Evolutionary conservation across 2,797 vertebrate genomes (phyloP).

Genomic region (Acanthornis magna): DNA sequence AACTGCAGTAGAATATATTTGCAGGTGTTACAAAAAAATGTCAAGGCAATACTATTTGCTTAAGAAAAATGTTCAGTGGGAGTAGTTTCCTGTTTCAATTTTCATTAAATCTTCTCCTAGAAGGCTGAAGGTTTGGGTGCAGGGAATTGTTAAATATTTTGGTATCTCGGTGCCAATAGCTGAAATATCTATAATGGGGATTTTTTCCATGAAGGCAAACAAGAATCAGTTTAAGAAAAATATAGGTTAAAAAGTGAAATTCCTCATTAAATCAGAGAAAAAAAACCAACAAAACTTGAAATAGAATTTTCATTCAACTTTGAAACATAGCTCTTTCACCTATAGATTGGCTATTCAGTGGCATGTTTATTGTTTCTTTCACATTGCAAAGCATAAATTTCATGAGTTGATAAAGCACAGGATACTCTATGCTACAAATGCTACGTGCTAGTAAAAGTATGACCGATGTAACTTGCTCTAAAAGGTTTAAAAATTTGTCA

Average conservation of each 20-base stretch:
- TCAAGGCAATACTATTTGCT: not conserved
- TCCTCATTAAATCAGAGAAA: not conserved
- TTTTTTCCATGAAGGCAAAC: not conserved
- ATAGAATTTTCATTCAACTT: not conserved
- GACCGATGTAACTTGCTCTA: not conserved
- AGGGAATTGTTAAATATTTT: not conserved
- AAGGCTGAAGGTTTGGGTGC: fast-evolving
- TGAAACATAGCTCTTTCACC: not conserved
- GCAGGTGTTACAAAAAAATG: not conserved
- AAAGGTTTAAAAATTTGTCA: not conserved
- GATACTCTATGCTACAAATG: not conserved
- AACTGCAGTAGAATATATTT: not conserved
- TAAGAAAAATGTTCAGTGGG: not conserved
- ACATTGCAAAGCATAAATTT: not conserved
- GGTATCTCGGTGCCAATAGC: not conserved
- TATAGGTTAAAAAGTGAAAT: not conserved
- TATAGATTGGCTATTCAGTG: not conserved
- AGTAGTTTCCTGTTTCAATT: not conserved
- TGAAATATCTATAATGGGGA: not conserved
- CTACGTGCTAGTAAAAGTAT: not conserved
- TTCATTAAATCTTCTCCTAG: not conserved
- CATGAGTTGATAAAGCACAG: not conserved
- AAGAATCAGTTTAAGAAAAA: not conserved
- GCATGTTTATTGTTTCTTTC: not conserved
- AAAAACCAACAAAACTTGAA: not conserved